Conservation (phyloP, 2,113 vertebrate genomes). For the Pyrgilauda ruficollis region DNA sequence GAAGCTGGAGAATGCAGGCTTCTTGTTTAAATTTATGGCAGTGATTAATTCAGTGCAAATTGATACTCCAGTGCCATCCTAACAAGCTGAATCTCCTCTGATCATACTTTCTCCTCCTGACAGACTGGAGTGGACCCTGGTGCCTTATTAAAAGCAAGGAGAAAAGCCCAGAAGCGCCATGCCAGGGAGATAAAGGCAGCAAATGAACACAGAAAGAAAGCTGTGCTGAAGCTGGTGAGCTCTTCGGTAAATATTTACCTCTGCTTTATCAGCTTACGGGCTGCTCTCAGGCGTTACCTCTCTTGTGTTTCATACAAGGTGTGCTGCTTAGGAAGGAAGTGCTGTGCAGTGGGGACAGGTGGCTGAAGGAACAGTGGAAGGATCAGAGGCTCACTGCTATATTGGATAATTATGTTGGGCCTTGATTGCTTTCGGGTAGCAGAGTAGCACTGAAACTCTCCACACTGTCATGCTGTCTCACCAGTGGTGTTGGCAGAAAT, state of each 20-base stretch:
- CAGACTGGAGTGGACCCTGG: conserved; percentile 89
- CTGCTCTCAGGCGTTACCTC: background rate
- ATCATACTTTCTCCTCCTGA: background rate
- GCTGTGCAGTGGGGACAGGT: background rate
- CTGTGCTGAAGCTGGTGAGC: conserved; percentile 76
- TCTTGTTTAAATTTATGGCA: background rate
- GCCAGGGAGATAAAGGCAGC: conserved; percentile 65
- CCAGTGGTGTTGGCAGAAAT: background rate
- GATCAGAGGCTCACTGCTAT: background rate
- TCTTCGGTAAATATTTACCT: background rate
- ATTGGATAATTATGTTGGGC: background rate
- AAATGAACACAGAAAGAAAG: conserved; percentile 46
- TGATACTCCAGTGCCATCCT: background rate
- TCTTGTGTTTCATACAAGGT: background rate
- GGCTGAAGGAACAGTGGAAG: background rate
- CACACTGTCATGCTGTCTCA: background rate
- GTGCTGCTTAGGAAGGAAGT: background rate
- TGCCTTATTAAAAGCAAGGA: conserved; percentile 72
- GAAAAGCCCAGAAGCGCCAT: conserved; percentile 74
- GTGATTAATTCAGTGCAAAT: background rate
- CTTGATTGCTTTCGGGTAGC: background rate
- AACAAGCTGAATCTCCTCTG: background rate
- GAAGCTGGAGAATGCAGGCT: background rate
- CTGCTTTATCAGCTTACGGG: background rate
- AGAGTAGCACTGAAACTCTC: background rate